Evolutionary conservation across 2,797 vertebrate species (phyloP), one percentile per base, ranked within the genome.

Genomic region (Microhierax caerulescens): DNA sequence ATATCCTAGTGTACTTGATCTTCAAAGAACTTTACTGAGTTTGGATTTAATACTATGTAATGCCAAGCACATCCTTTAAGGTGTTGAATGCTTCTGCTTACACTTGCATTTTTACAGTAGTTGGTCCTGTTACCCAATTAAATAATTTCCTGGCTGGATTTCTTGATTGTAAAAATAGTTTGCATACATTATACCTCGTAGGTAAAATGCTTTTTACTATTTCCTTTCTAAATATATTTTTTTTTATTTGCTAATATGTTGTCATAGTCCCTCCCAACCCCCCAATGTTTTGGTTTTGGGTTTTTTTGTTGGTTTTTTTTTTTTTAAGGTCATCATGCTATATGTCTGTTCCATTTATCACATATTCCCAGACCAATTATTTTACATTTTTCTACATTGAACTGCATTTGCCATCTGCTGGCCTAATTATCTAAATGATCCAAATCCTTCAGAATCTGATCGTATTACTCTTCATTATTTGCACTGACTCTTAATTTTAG

Each of bases 361-460:
- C 16, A 7, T 50, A 82, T 73, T 88, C 72, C 77, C 88, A 92
- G 88, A 88, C 54, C 76, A 95, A 93, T 94, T 90, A 81, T 85
- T 96, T 88, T 70, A 85, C 32, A 14, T 82, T 93, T 93, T 93
- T 70, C 79, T 91, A 16, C n/a, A 45, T 25, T 77, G 68, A 88
- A 75, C 43, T 48, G 68, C 61, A 43, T 86, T 85, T 96, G 73
- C 89, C 85, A 87, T 92, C 95, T 94, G 80, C 80, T 64, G 83
- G 67, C 79, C 84, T 93, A 94, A 93, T 96, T 94, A 92, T 28
- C 57, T 85, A 95, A 59, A 79, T 70, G 54, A 84, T 82, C 88
- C 30, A 82, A 94, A 83, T 95, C 59, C 63, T 96, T 85, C 93
- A 64, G 85, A 96, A 95, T 97, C 70, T 77, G 61, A 82, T 91